These are phyloP conservation scores for Grallaria varia DNA, from an alignment of 2,113 vertebrate species.

Conservation along the genomic window DNA sequence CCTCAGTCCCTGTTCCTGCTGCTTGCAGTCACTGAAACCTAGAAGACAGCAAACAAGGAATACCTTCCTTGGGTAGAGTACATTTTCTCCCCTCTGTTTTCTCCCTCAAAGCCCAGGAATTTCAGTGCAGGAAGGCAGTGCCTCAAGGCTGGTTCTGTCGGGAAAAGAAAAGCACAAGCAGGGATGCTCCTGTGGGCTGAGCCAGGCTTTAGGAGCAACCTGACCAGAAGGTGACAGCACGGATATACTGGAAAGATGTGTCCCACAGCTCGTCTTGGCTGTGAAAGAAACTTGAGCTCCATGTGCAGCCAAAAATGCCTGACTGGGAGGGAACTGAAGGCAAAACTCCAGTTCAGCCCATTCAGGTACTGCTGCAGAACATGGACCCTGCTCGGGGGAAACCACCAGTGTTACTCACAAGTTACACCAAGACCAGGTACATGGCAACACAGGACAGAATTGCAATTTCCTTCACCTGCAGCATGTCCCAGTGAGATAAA, in stretches of 20 bases:
- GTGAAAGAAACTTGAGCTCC: not conserved
- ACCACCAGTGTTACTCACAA: not conserved
- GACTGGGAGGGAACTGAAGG: not conserved
- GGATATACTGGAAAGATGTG: not conserved
- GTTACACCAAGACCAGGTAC: not conserved
- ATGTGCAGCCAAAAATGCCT: not conserved
- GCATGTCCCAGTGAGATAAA: not conserved
- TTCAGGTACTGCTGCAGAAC: not conserved
- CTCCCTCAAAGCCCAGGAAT: not conserved
- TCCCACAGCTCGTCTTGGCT: not conserved
- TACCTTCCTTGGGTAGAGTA: not conserved
- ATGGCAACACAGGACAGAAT: accelerated
- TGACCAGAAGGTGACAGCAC: not conserved
- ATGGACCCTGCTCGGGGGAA: accelerated
- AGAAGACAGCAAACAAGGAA: not conserved
- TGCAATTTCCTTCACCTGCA: not conserved
- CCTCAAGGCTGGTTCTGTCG: not conserved
- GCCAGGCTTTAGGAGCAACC: not conserved
- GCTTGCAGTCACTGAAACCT: not conserved
- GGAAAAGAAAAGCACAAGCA: not conserved
- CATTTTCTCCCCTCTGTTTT: not conserved
- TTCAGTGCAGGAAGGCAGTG: accelerated
- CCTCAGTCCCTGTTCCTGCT: not conserved
- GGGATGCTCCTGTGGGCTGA: not conserved
- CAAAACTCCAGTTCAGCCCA: not conserved